Evolutionary conservation across 2,113 vertebrate genomes (phyloP).

Genomic region (Gnathonemus longibarbis): DNA sequence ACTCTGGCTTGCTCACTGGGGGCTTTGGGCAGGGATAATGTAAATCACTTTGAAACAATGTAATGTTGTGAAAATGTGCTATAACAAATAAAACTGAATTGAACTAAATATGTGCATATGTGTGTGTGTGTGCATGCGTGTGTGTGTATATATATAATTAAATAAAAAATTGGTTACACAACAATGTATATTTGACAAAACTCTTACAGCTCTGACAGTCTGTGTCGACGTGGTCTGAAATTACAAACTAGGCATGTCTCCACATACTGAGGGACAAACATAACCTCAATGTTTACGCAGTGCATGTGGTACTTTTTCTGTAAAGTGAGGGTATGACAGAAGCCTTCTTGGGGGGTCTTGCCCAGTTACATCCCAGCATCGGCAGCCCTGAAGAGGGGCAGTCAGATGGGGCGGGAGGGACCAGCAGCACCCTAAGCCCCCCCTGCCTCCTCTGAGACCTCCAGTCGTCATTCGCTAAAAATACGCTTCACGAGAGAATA

Average conservation of each 20-base stretch:
- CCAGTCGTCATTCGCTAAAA: background rate
- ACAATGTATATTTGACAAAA: background rate
- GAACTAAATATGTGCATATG: background rate
- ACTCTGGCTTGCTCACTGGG: no score
- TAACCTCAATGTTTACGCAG: background rate
- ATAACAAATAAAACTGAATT: no score
- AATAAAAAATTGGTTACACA: background rate
- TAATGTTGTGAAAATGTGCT: no score
- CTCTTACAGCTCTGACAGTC: background rate
- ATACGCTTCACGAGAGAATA: background rate
- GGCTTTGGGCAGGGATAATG: no score
- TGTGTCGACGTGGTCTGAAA: background rate
- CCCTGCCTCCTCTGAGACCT: no score
- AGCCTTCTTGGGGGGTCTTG: background rate
- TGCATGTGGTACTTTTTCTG: background rate
- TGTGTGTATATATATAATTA: background rate
- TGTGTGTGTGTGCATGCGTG: no score
- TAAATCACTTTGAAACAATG: no score
- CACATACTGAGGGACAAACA: background rate
- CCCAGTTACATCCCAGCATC: background rate
- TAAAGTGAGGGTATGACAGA: background rate
- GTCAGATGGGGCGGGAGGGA: background rate
- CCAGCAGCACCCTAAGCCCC: background rate
- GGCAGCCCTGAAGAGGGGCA: background rate
- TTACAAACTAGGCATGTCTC: background rate